Evolutionary conservation across 2,888 invertebrate genomes (phyloP), one percentile per base, ranked within the genome.

Genomic region (Brachypalpus laphriformis): DNA sequence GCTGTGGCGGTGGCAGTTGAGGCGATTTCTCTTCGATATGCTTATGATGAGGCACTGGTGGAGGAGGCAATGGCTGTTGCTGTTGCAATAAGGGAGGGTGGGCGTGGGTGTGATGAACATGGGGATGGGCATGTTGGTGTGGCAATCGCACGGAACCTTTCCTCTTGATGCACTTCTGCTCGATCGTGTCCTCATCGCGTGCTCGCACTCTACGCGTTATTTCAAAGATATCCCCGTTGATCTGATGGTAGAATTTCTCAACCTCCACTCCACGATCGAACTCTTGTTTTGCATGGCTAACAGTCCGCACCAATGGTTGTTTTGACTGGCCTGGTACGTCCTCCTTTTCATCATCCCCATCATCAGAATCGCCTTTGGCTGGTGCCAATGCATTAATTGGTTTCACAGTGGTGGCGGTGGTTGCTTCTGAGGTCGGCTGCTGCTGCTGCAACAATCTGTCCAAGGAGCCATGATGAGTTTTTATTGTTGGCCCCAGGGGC

Each of bases 211-310:
- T 87, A 0, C 92, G 87, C 6, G 91, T 92, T 45, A 92, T 92
- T 87, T 92, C 92, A 76, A 92, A 92, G 45, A 92, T 91, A 51
- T 92, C 92, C 2, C 92, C 92, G 51, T 92, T 92, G 68, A 92
- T 92, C 87, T 92, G 92, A 82, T 92, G 92, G 86, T 92, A 92
- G 83, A 91, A 92, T 80, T 92, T 92, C 70, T 92, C 92, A n/a
- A 91, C 91, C 75, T 91, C 91, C 1, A 92, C 92, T 14, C 92
- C 92, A 3, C 91, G 91, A 66, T 92, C 91, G 56, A 91, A 91
- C 34, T 91, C 90, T 61, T 91, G 90, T 47, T 90, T 90, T 2
- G 88, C 87, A 6, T 89, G 88, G 25, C 89, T 87, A 0, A 89
- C 89, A n/a, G 89, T 90, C 9, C 89, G 89, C 63, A 89, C 89